These are phyloP conservation scores for Theropithecus gelada DNA, from an alignment of 2,113 vertebrate species.

Conservation along the genomic window DNA sequence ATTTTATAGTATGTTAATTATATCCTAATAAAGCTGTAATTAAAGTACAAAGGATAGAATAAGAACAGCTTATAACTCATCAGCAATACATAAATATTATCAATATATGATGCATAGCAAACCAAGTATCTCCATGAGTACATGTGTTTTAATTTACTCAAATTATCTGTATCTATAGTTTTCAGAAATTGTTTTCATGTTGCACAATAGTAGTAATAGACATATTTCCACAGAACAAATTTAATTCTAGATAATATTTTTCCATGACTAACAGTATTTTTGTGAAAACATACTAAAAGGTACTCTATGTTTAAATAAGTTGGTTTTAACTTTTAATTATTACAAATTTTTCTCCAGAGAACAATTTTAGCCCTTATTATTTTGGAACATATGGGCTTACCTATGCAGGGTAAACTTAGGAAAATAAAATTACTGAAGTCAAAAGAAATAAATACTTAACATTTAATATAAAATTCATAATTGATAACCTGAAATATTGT, in stretches of 20 bases:
- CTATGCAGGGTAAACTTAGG: not conserved
- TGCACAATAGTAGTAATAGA: not conserved
- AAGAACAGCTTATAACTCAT: not conserved
- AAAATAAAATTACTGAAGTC: not conserved
- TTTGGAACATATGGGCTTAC: not conserved
- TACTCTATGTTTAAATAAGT: not conserved
- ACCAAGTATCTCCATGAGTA: not conserved
- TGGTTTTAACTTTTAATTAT: not conserved
- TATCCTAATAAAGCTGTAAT: not conserved
- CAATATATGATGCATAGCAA: not conserved
- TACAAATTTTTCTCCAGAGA: not conserved
- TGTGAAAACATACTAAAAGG: not conserved
- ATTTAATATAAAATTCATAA: not conserved
- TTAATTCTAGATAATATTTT: not conserved
- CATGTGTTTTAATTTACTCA: not conserved
- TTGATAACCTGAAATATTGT: not conserved
- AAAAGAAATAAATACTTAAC: not conserved
- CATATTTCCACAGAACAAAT: not conserved
- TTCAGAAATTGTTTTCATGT: not conserved
- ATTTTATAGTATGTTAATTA: not conserved
- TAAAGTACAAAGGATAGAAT: not conserved
- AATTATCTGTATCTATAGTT: not conserved
- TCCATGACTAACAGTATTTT: not conserved
- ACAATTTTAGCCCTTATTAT: not conserved
- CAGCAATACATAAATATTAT: not conserved